phyloP scores from a whole-genome alignment of 1,140 invertebrate species.

The Drosophila novamexicana region DNA sequence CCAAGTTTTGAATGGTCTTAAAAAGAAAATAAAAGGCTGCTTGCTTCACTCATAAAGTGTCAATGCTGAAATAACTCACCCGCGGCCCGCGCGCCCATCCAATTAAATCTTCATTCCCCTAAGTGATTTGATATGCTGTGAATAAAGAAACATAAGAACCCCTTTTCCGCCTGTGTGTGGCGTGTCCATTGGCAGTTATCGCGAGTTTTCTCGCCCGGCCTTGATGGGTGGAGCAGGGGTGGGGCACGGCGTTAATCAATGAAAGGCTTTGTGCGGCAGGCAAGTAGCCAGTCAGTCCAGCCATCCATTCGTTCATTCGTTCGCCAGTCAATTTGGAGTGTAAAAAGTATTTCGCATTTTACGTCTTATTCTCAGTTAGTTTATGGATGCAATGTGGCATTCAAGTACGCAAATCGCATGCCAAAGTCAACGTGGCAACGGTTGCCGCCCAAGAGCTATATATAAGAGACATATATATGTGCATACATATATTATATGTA shows the following conservation, averaged over 20 bases:
- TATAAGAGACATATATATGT: conserved; percentile 28
- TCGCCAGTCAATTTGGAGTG: conserved; percentile 11
- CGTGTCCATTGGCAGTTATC: conserved; percentile 76
- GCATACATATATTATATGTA: not conserved
- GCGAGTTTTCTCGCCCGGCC: conserved; percentile 67
- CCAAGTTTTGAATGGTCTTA: not conserved
- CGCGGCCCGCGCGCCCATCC: conserved; percentile 2
- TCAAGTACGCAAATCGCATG: conserved; percentile 55
- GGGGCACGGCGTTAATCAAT: conserved; percentile 65
- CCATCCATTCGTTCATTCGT: not conserved
- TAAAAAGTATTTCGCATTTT: conserved; percentile 37
- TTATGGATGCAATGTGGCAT: conserved; percentile 70
- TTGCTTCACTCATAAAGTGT: conserved; percentile 20
- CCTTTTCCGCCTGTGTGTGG: conserved; percentile 24
- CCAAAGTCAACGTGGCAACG: conserved; percentile 53
- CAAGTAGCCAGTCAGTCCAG: not conserved
- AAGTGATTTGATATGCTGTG: conserved; percentile 24
- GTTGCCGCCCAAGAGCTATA: conserved; percentile 51
- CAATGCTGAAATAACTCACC: conserved; percentile 5
- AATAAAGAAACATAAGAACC: not conserved
- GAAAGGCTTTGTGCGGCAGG: conserved; percentile 60
- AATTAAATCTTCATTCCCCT: conserved; percentile 30
- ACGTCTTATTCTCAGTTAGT: conserved; percentile 52
- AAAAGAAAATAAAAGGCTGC: not conserved
- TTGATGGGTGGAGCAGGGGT: conserved; percentile 36